These are phyloP conservation scores for Vulpes vulpes DNA, from an alignment of 2,113 vertebrate species.

Conservation along the genomic window DNA sequence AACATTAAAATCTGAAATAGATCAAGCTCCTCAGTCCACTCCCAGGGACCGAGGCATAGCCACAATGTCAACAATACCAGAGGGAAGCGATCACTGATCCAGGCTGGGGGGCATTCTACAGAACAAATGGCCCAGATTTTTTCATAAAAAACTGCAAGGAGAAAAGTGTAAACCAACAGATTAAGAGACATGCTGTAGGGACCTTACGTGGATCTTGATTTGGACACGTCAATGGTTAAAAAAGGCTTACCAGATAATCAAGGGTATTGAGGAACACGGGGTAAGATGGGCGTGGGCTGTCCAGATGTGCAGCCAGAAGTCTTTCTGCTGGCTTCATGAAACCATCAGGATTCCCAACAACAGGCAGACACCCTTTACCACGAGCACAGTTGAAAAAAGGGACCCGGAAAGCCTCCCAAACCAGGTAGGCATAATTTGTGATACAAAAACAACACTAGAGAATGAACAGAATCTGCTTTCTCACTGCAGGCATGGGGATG, in stretches of 20 bases:
- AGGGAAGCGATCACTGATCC: not conserved
- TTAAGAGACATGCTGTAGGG: not conserved
- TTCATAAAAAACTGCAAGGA: not conserved
- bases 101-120: not conserved
- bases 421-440: not conserved
- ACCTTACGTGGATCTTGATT: not conserved
- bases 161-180: not conserved
- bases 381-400: not conserved
- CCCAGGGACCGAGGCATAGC: not conserved
- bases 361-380: not conserved
- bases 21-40: not conserved
- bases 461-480: not conserved
- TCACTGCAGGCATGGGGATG: not conserved
- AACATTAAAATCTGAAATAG: not conserved
- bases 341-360: not conserved
- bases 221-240: not conserved
- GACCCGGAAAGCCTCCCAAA: not conserved
- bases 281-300: not conserved
- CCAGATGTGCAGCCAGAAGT: not conserved
- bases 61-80: not conserved
- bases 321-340: not conserved
- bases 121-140: not conserved
- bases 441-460: not conserved
- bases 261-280: not conserved
- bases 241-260: not conserved